Percentiles rank a stretch among this genome's conserved stretches.
phyloP scores from a whole-genome alignment of 2,888 invertebrate genomes.

The Torymus aiolomorphi region DNA sequence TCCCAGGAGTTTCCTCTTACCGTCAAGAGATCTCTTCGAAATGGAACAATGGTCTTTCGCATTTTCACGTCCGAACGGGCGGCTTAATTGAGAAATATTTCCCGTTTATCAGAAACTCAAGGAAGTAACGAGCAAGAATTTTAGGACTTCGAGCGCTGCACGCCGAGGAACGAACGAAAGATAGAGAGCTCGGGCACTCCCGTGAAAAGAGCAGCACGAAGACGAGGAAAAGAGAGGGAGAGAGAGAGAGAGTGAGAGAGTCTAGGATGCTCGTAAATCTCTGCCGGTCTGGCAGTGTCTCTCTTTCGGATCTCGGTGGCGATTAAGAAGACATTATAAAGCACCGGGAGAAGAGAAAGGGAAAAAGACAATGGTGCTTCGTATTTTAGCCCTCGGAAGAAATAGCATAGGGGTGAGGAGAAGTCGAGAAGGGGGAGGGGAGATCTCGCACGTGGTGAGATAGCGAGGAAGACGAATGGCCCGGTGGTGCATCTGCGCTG shows the following conservation, averaged over 20 bases:
- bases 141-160: conserved; percentile 3
- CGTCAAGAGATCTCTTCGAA: conserved; percentile 5
- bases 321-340: conserved; percentile 57
- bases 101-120: conserved; percentile 42
- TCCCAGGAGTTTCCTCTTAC: not conserved
- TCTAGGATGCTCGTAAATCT: conserved; percentile 52
- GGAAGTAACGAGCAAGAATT: conserved; percentile 39
- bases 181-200: not conserved
- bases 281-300: conserved; percentile 43
- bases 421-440: not conserved
- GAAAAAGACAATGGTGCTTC: conserved; percentile 35
- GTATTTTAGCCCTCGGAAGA: not conserved
- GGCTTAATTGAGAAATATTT: conserved; percentile 55
- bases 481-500: conserved; percentile 23
- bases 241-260: not conserved
- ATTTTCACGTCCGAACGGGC: conserved; percentile 16
- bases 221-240: conserved; percentile 3
- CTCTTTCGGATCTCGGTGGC: conserved; percentile 52
- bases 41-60: conserved; percentile 8
- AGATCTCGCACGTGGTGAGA: conserved; percentile 29
- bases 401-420: no score
- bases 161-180: not conserved
- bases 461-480: conserved; percentile 49
- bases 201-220: not conserved
- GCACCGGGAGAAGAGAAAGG: conserved; percentile 24